These are phyloP conservation scores for Plebejus argus DNA, from an alignment of 2,888 invertebrate genomes.

Conservation along the genomic window DNA sequence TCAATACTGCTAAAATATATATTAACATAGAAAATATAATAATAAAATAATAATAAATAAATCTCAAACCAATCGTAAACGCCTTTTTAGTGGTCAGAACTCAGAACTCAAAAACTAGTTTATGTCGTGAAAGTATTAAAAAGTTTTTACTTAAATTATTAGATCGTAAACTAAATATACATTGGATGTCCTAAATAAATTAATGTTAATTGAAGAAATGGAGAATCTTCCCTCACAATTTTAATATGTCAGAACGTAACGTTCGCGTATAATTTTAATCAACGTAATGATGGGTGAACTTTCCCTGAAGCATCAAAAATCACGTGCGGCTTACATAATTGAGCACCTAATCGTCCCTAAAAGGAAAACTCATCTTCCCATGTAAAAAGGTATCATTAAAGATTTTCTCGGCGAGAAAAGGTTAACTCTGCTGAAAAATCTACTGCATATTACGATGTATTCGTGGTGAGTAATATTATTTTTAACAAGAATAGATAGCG, in stretches of 20 bases:
- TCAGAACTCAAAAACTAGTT: too few relatives aligned
- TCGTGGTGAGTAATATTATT: neutral
- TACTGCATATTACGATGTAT: neutral
- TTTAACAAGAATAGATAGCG: neutral
- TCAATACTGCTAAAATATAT: too few relatives aligned
- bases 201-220: too few relatives aligned
- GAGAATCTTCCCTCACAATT: too few relatives aligned
- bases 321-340: slow-evolving; percentile 7
- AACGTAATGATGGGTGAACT: neutral
- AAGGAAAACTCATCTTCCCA: slow-evolving; percentile 4
- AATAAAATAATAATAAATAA: too few relatives aligned
- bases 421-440: slow-evolving; percentile 14
- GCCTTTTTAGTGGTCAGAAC: too few relatives aligned
- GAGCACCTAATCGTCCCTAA: slow-evolving; percentile 18
- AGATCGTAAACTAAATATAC: too few relatives aligned
- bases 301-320: neutral
- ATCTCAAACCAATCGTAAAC: too few relatives aligned
- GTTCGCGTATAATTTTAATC: neutral
- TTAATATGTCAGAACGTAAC: neutral
- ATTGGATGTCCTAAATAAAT: too few relatives aligned
- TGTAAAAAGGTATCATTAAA: slow-evolving; percentile 17
- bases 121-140: too few relatives aligned
- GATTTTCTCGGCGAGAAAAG: neutral
- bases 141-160: too few relatives aligned
- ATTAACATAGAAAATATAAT: too few relatives aligned